Evolutionary conservation across 2,888 invertebrate genomes (phyloP).

Genomic region (Nymphalis polychloros): DNA sequence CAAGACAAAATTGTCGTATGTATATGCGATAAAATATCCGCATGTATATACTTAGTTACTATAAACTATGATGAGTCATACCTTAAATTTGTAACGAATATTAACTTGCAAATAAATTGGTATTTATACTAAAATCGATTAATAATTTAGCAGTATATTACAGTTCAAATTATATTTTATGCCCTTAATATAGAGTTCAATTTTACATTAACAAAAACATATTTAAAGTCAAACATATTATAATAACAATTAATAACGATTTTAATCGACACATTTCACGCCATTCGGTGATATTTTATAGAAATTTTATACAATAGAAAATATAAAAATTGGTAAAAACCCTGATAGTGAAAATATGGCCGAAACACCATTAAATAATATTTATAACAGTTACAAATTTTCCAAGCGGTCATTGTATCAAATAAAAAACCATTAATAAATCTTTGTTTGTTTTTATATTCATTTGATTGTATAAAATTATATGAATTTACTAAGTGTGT

Average conservation of each 20-base stretch:
- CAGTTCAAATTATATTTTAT: neutral
- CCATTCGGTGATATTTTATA: slow-evolving; percentile 21
- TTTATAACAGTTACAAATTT: slow-evolving; percentile 1
- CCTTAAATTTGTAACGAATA: slow-evolving; percentile 1
- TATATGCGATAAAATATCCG: neutral
- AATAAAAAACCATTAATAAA: slow-evolving; percentile 4
- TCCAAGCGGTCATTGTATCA: neutral
- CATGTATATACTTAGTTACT: neutral
- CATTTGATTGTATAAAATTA: no score
- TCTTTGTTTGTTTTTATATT: neutral
- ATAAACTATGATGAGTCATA: slow-evolving; percentile 7
- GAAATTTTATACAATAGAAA: slow-evolving; percentile 16
- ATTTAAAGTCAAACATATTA: slow-evolving; percentile 3
- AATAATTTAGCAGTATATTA: neutral
- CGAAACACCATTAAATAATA: neutral
- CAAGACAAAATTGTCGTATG: neutral
- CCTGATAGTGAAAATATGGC: neutral
- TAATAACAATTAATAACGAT: slow-evolving; percentile 11
- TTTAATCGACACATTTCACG: slow-evolving; percentile 17
- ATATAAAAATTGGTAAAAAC: slow-evolving; percentile 3
- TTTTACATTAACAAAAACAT: neutral
- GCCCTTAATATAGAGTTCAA: neutral
- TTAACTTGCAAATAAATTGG: slow-evolving; percentile 7
- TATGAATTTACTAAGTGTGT: no score
- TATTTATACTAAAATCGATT: slow-evolving; percentile 2